Conservation (phyloP, 2,113 vertebrate species). For the Aramus guarauna region DNA sequence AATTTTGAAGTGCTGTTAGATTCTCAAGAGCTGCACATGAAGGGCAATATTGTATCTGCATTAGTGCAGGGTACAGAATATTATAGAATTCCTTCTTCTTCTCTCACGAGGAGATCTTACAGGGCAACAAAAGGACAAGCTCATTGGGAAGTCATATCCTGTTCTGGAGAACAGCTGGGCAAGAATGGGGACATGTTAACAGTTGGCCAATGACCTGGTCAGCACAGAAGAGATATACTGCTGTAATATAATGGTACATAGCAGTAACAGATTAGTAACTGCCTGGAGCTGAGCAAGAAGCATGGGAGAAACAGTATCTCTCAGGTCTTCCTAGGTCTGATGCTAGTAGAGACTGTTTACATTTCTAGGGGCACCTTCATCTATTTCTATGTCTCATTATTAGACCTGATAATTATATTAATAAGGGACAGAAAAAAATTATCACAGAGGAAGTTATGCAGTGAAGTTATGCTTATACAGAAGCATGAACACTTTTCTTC, state of each 20-base stretch:
- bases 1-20: neutral
- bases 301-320: neutral
- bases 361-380: neutral
- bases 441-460: neutral
- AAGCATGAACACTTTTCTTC: neutral
- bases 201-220: neutral
- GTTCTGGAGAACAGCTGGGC: neutral
- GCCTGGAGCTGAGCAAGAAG: neutral
- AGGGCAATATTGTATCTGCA: neutral
- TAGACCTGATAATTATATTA: neutral
- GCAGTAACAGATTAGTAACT: neutral
- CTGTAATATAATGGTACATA: neutral
- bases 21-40: neutral
- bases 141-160: neutral
- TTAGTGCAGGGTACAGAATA: neutral
- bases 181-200: neutral
- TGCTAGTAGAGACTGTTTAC: neutral
- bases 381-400: neutral
- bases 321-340: neutral
- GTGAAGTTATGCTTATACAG: neutral
- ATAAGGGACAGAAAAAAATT: neutral
- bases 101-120: neutral
- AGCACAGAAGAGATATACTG: neutral
- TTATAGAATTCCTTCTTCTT: neutral
- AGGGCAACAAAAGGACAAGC: neutral